Conservation (phyloP, 2,797 vertebrate species). For the Liasis olivaceus region DNA sequence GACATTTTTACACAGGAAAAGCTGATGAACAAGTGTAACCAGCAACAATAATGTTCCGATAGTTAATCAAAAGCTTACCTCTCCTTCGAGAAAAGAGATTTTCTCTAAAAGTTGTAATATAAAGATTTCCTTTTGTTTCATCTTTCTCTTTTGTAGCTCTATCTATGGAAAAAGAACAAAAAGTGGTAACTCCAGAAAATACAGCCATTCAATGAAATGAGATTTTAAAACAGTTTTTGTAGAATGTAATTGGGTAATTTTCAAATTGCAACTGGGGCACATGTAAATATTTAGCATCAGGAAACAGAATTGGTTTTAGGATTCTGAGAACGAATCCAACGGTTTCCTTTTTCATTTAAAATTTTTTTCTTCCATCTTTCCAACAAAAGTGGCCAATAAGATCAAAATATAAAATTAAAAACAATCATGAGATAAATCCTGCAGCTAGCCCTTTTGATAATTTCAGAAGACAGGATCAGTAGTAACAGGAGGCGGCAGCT, state of each 20-base stretch:
- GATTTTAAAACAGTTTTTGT: not conserved
- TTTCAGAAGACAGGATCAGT: not conserved
- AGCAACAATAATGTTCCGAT: not conserved
- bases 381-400: not conserved
- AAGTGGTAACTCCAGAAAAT: not conserved
- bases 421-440: not conserved
- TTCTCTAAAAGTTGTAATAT: slow-evolving; percentile 95
- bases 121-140: slow-evolving; percentile 93
- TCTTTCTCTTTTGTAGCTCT: slow-evolving; percentile 84
- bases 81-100: slow-evolving; percentile 95
- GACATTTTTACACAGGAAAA: not conserved
- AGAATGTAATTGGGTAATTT: not conserved
- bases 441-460: not conserved
- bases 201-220: not conserved
- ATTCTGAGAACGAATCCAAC: not conserved
- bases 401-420: not conserved
- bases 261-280: not conserved
- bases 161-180: slow-evolving; percentile 78
- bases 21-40: not conserved
- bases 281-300: not conserved
- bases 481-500: not conserved
- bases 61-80: slow-evolving; percentile 80
- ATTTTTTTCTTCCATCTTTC: not conserved
- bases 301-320: not conserved
- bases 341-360: not conserved